phyloP scores from a whole-genome alignment of 1,140 invertebrate species.

The Cephus cinctus region DNA sequence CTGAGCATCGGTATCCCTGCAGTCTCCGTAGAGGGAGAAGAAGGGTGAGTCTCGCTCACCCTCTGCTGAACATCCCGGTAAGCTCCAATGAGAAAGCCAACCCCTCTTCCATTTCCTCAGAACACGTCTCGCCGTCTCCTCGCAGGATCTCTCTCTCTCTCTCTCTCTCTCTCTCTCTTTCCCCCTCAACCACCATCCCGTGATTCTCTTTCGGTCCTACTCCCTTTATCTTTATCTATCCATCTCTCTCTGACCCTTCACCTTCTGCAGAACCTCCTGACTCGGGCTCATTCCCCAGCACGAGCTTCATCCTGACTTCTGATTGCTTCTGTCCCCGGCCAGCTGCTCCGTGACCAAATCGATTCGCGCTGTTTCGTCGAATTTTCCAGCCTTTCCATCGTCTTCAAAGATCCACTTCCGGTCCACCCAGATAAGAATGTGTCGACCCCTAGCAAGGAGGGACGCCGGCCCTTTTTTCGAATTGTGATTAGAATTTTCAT shows the following conservation, averaged over 20 bases:
- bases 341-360: constrained; percentile 41
- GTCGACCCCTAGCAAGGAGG: too few species aligned
- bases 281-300: constrained; percentile 21
- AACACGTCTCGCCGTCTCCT: neutral
- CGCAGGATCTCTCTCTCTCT: constrained; percentile 4
- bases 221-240: neutral
- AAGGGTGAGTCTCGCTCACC: too few species aligned
- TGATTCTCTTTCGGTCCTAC: constrained; percentile 1
- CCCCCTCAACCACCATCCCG: neutral
- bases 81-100: too few species aligned
- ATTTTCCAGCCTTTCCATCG: constrained; percentile 31
- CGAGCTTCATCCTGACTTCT: constrained; percentile 34
- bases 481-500: too few species aligned
- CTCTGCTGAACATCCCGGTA: too few species aligned
- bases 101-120: neutral
- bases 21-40: too few species aligned
- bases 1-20: too few species aligned
- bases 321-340: constrained; percentile 43
- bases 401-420: constrained; percentile 5
- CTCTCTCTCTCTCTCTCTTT: neutral
- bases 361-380: constrained; percentile 37
- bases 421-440: too few species aligned
- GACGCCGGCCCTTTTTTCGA: too few species aligned
- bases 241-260: constrained; percentile 6
- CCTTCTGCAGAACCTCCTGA: neutral